Base-by-base conservation (phyloP, 2,888 invertebrate genomes). In the Chymomyza fuscimana region DNA sequence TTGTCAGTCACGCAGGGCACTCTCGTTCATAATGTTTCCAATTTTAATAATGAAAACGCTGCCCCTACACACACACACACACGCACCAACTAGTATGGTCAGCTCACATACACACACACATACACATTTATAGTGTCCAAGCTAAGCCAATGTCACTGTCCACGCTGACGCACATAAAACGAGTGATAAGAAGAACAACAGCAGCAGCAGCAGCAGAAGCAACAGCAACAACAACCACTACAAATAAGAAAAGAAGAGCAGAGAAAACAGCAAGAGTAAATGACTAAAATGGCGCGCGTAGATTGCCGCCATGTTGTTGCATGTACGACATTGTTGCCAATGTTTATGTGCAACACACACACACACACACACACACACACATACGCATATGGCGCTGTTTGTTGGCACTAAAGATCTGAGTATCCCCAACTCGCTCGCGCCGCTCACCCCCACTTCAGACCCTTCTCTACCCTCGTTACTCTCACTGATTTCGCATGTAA, bases 401-500 rank as follows among this genome's bases (percentile, higher is more conserved):
- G 54, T 54, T 19, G 40, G 40, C 40, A 46, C 40, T 46, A 46
- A 46, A 46, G 40, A 46, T 46, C 40, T 46, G 40, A 46, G 40
- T 12, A 46, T 32, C 40, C 40, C 40, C 40, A 46, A 46, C 40
- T 2, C 40, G 40, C 40, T 46, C 40, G 0, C 40, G 12, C 3
- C 40, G 40, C 40, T 46, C 12, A 4, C 12, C 19, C 54, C 9
- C 51, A 7, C 6, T 2, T 5, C 51, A 10, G 1, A 5, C 15
- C n/a, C 51, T 9, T 5, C 32, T 32, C 32, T 32, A 32, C 32
- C 1, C 40, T 10, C 40, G 40, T 46, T 54, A 19, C 54, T 54
- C 36, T 22, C 65, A n/a, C 75, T 71, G 74, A 79, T 81, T 86
- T 81, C 63, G 36, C 74, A 79, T 84, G 84, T 82, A 81, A 83